Percentiles rank a stretch among this genome's conserved stretches.
phyloP scores from a whole-genome alignment of 2,888 invertebrate genomes.

The Argyresthia albistria region DNA sequence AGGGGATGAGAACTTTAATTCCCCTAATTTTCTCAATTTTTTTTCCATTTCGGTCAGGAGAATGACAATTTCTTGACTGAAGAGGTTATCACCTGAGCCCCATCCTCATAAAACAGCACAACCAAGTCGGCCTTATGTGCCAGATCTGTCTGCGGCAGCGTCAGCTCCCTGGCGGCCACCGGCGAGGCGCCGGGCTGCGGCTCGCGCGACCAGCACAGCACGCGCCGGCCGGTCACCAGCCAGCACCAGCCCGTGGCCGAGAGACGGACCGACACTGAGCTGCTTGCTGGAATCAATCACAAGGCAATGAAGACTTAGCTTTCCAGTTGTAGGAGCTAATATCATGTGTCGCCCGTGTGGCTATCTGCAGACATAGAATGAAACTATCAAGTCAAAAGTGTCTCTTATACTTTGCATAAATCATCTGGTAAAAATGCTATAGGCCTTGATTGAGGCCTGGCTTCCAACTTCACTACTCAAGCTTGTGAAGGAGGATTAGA shows the following conservation, averaged over 20 bases:
- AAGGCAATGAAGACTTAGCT: neutral
- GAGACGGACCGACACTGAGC: conserved; percentile 74
- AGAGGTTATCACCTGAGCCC: conserved; percentile 38
- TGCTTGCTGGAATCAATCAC: conserved; percentile 41
- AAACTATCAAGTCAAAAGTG: neutral
- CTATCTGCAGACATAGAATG: neutral
- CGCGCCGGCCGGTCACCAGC: conserved; percentile 87
- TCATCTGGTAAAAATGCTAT: neutral
- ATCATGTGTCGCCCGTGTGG: neutral
- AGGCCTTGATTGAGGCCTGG: neutral
- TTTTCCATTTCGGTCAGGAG: too few species aligned
- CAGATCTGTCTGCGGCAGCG: conserved; percentile 91
- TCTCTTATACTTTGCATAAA: neutral
- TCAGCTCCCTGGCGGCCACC: conserved; percentile 85
- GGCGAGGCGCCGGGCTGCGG: conserved; percentile 32
- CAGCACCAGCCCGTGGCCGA: conserved; percentile 84
- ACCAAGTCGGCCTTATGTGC: conserved; percentile 91
- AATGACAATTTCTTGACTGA: too few species aligned
- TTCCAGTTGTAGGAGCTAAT: neutral
- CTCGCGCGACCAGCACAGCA: conserved; percentile 89
- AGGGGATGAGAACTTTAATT: too few species aligned
- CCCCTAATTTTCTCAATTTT: too few species aligned
- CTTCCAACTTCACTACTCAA: too few species aligned
- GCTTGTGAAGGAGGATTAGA: neutral
- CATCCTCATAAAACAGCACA: conserved; percentile 75